A percentile compares a stretch with the other conserved stretches of the same genome.
Evolutionary conservation across 37 sponge, comb jelly and placozoan genomes (phyloP).

Genomic region (Crambe crambe): DNA sequence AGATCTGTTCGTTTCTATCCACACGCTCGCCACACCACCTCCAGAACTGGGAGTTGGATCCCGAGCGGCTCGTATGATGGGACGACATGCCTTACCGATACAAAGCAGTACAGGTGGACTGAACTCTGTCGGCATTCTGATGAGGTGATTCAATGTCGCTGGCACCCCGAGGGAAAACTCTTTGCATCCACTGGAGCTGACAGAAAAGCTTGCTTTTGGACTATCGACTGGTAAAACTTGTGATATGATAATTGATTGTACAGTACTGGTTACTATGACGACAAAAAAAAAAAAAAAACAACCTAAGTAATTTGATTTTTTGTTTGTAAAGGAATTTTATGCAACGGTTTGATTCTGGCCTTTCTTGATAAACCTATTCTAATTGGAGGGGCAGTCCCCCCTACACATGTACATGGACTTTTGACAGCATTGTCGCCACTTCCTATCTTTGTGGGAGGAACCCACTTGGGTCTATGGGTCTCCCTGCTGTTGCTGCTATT

Average conservation of each 20-base stretch:
- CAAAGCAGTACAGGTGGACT: slow-evolving; percentile 18
- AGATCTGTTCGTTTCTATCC: slow-evolving; percentile 65
- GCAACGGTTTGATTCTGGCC: slow-evolving; percentile 44
- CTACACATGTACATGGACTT: background rate
- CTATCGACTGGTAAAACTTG: background rate
- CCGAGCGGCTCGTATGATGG: slow-evolving; percentile 85
- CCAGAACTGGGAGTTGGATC: slow-evolving; percentile 31
- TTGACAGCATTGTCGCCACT: background rate
- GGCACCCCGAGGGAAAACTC: slow-evolving; percentile 58
- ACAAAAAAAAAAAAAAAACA: slow-evolving; percentile 10
- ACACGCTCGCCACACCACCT: background rate
- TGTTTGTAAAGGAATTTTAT: slow-evolving; percentile 10
- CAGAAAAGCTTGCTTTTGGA: slow-evolving; percentile 75
- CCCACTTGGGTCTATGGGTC: slow-evolving; percentile 29
- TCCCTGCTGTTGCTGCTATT: background rate
- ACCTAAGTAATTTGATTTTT: background rate
- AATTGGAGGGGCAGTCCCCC: slow-evolving; percentile 17
- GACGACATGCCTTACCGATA: slow-evolving; percentile 33
- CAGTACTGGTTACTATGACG: too few relatives aligned
- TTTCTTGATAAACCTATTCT: slow-evolving; percentile 61
- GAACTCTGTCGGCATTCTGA: slow-evolving; percentile 56
- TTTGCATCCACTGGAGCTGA: slow-evolving; percentile 72
- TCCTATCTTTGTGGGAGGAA: slow-evolving; percentile 10
- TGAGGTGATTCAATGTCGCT: slow-evolving; percentile 87
- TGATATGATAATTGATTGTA: too few relatives aligned